Evolutionary conservation across 1,140 invertebrate species (phyloP).

Genomic region (Pseudoatta argentina): DNA sequence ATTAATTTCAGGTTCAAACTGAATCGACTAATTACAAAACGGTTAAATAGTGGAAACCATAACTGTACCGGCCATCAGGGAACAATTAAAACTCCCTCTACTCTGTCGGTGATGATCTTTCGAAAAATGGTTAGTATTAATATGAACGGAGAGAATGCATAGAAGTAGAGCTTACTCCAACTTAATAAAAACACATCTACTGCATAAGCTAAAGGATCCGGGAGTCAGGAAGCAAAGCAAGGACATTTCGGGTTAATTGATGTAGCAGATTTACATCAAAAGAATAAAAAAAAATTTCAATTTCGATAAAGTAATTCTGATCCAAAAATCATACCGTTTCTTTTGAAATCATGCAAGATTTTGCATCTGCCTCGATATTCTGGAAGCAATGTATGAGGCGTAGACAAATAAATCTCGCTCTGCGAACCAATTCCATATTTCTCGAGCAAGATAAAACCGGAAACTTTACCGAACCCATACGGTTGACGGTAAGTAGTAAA

Average conservation of each 20-base stretch:
- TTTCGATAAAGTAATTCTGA: neutral
- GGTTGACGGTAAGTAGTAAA: no score
- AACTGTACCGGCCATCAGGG: slow-evolving; percentile 14
- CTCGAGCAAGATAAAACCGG: neutral
- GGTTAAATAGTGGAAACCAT: slow-evolving; percentile 31
- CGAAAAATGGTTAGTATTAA: neutral
- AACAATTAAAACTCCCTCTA: neutral
- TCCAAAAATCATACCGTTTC: neutral
- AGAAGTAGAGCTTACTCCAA: neutral
- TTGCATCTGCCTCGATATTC: neutral
- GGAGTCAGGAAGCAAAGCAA: neutral
- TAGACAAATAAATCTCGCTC: neutral
- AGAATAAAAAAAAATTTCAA: neutral
- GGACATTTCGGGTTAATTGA: neutral
- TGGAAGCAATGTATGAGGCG: neutral
- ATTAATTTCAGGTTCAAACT: neutral
- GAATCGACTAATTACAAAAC: neutral
- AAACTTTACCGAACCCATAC: no score
- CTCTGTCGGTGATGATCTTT: slow-evolving; percentile 10
- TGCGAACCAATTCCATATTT: neutral
- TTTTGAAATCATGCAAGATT: neutral
- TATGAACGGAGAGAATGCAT: neutral
- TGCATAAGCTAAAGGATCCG: neutral
- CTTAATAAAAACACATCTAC: slow-evolving; percentile 7
- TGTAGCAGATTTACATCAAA: neutral